Base-by-base conservation (phyloP, 2,888 invertebrate species). In the Merodon equestris region DNA sequence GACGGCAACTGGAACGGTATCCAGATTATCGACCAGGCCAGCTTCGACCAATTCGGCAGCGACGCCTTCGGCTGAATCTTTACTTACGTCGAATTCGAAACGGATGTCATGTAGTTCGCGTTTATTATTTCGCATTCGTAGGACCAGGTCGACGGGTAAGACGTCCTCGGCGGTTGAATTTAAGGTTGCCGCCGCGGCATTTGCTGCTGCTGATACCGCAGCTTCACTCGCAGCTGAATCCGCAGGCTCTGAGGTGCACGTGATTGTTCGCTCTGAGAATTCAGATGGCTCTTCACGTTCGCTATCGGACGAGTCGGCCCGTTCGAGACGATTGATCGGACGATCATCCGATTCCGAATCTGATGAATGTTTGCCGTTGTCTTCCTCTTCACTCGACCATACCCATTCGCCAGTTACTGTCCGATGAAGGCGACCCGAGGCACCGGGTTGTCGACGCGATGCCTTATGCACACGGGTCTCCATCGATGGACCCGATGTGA, bases 351-450 rank as follows among this genome's bases (percentile, higher is more conserved):
- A 91, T 82, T 91, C 91, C 1, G 88, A 88, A 81, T 91, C 91
- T 9, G 90, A 90, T 27, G 90, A 90, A 61, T 90, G 91, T 76
- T 89, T 90, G 54, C 90, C 91, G 67, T 92, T 94, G 84, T 94
- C 95, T 84, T 97, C 96, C 86, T 97, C 97, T 86, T 96, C 96
- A 84, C 97, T 97, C 73, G 97, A 97, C 98, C 98, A 99, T 75
- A 97, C 97, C 98, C 98, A 98, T 88, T 97, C 97, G 40, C 98
- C 98, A 18, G 97, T 97, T 84, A 97, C 96, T 83, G 97, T 98
- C 85, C 98, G 93, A 89, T 97, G 97, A 82, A 97, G 90, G 0
- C 95, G 91, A 13, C 95, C 95, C 17, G 94, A 94, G 0, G 96
- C 93, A 27, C 97, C 97, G 0, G 97, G 96, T 89, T 95, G 95